Evolutionary conservation across 2,888 invertebrate species (phyloP).

Genomic region (Melanophora roralis): DNA sequence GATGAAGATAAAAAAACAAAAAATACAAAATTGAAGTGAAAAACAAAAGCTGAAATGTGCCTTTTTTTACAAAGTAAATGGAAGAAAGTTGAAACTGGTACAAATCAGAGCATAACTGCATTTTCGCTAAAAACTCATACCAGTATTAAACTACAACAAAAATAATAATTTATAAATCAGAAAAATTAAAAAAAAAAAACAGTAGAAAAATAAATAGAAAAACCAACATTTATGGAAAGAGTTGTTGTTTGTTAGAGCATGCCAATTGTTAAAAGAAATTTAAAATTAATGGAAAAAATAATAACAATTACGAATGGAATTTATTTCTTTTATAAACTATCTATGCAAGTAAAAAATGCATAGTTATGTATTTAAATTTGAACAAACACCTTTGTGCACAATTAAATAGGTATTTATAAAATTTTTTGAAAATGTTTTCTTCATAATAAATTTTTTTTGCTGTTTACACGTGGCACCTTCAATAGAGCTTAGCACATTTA

Average conservation of each 20-base stretch:
- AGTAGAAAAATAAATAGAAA: neutral
- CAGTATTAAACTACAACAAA: slow-evolving; percentile 28
- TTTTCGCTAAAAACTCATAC: slow-evolving; percentile 69
- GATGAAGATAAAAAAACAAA: slow-evolving; percentile 21
- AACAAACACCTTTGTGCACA: neutral
- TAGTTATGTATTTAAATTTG: neutral
- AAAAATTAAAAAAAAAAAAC: neutral
- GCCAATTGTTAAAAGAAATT: slow-evolving; percentile 36
- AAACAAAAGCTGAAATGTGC: slow-evolving; percentile 40
- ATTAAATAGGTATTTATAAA: neutral
- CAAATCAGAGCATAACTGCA: slow-evolving; percentile 78
- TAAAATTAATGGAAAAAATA: slow-evolving; percentile 41
- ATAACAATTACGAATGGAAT: slow-evolving; percentile 2
- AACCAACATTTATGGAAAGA: slow-evolving; percentile 1
- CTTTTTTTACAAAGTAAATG: slow-evolving; percentile 63
- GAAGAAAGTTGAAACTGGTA: slow-evolving; percentile 77
- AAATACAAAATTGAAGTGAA: slow-evolving; percentile 22
- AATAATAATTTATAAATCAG: slow-evolving; percentile 29
- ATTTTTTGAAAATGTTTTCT: neutral
- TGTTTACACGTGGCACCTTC: neutral
- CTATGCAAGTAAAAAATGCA: neutral
- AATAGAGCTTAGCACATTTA: too few relatives aligned
- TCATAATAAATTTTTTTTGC: slow-evolving; percentile 14
- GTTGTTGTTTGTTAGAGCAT: slow-evolving; percentile 54
- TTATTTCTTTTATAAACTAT: slow-evolving; percentile 1